These are phyloP conservation scores for Polydrusus cervinus DNA, from an alignment of 2,888 invertebrate genomes.

Conservation along the genomic window DNA sequence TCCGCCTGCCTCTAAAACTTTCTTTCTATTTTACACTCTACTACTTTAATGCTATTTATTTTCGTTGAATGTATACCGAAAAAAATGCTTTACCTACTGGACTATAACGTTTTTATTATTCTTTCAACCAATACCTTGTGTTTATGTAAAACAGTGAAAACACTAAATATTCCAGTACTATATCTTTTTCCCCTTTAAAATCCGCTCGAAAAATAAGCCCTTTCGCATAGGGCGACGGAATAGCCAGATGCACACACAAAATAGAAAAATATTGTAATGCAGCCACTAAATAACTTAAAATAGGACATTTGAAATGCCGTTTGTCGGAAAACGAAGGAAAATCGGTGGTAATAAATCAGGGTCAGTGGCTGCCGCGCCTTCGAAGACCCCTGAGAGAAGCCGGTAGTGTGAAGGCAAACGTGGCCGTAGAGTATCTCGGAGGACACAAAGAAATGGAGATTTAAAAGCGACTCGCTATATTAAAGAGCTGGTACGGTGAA, in stretches of 20 bases:
- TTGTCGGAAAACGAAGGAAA: constrained; percentile 48
- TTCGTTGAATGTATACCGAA: no score
- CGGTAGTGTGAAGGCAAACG: constrained; percentile 12
- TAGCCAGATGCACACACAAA: constrained; percentile 38
- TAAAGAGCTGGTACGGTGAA: no score
- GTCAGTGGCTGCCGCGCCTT: constrained; percentile 33
- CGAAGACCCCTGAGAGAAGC: constrained; percentile 17
- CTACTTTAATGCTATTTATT: no score
- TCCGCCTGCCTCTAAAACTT: no score
- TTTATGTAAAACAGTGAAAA: no score
- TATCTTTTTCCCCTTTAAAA: neutral
- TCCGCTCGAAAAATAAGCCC: neutral
- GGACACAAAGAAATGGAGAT: constrained; percentile 4
- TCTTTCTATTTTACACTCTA: no score
- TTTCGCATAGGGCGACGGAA: constrained; percentile 34
- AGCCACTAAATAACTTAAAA: constrained; percentile 51
- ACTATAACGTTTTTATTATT: no score
- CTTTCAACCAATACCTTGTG: no score
- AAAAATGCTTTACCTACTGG: no score
- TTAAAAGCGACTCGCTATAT: constrained; percentile 14
- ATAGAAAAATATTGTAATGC: constrained; percentile 50
- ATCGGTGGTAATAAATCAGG: constrained; percentile 41
- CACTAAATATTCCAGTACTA: neutral
- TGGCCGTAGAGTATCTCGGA: constrained; percentile 1
- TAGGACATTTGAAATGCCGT: constrained; percentile 51